Evolutionary conservation across 2,888 invertebrate species (phyloP), one percentile per base, ranked within the genome.

Genomic region (Anoncus sp.): DNA sequence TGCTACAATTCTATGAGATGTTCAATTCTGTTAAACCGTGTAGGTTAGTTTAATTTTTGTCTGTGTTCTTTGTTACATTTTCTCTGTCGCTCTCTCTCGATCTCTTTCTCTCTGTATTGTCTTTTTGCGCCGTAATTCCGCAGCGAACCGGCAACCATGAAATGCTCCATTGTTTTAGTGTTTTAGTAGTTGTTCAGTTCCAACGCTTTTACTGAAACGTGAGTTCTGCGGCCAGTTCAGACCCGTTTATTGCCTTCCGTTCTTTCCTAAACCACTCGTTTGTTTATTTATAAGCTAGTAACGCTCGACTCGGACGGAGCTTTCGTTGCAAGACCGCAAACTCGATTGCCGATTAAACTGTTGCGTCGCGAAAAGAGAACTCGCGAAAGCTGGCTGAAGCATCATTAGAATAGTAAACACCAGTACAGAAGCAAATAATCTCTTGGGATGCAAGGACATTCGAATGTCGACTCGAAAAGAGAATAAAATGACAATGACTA

Each of bases 111-210:
- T 18, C 35, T 57, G 51, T 49, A 40, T 73, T 31, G 27, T 35
- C 77, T 71, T 59, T 53, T 55, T 53, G 65, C 47, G n/a, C n/a
- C n/a, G n/a, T n/a, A n/a, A n/a, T n/a, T n/a, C n/a, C n/a, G 35
- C 49, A 20, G 31, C 31, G 22, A 31, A 5, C 40, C 38, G 40
- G 43, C 62, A 20, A 57, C 51, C 57, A 74, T 69, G 79, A 80
- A 80, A 81, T 82, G 84, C 82, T 86, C 84, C 84, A 86, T 87
- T 87, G 85, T 88, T 89, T 88, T 87, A 88, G 87, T 85, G 85
- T 88, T 87, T n/a, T n/a, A n/a, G n/a, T n/a, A n/a, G n/a, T n/a
- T n/a, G n/a, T n/a, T n/a, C n/a, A n/a, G n/a, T n/a, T n/a, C n/a
- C n/a, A n/a, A n/a, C 86, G 85, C 87, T 88, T 89, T 88, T 88